A percentile compares a stretch with the other conserved stretches of the same genome.
Conservation (phyloP, 2,888 invertebrate species). For the Ornithoptera priamus region DNA sequence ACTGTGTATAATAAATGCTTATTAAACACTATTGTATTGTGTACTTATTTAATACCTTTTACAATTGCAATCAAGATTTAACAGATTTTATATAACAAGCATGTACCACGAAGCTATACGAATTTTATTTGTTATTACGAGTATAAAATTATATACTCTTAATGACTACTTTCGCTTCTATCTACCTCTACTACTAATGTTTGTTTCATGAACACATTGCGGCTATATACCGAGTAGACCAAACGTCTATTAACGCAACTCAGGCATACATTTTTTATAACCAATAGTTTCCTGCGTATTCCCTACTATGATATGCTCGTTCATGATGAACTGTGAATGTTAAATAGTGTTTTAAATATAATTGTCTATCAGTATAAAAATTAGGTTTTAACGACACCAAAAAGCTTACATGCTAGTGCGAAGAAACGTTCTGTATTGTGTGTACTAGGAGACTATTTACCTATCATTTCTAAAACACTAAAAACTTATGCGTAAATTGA, state of each 20-base stretch:
- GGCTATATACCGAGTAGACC: neutral
- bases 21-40: neutral
- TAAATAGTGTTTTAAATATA: neutral
- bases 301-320: neutral
- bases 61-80: no score
- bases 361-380: neutral
- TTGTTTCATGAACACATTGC: neutral
- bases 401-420: neutral
- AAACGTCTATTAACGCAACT: neutral
- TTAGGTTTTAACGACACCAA: neutral
- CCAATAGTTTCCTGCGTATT: neutral
- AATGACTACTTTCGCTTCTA: neutral
- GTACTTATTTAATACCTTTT: neutral
- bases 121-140: neutral
- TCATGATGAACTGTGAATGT: neutral
- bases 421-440: no score
- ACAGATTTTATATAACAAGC: no score
- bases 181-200: neutral
- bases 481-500: constrained; percentile 13
- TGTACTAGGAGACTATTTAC: neutral
- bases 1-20: neutral
- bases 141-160: neutral
- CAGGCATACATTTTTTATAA: no score
- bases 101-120: neutral
- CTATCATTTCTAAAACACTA: neutral